Base-by-base conservation (phyloP, 2,888 invertebrate genomes). In the Acanthoscelides obtectus region DNA sequence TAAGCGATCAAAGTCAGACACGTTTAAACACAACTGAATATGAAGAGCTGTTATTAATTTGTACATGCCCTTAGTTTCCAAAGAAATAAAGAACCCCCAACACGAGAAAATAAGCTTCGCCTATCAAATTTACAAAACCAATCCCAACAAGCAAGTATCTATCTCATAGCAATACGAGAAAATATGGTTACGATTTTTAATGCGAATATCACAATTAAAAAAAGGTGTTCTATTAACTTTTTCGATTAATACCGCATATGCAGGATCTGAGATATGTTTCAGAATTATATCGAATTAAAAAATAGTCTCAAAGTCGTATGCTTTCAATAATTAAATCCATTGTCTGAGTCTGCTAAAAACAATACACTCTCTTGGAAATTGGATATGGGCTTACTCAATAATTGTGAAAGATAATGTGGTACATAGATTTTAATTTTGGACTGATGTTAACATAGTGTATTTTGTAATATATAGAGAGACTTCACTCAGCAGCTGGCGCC, bases 401-500 rank as follows among this genome's bases (percentile, higher is more conserved):
- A 45, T 12, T 45, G 12, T 25, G 45, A 12, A 45, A 12, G 45
- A 45, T 45, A 1, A 45, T 12, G 17, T 12, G 17, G 25, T 25
- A 45, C 17, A 12, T 45, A 45, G 20, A 22, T 22, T 2, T 68
- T 66, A 17, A 20, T 19, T 20, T 20, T 69, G 3, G 12, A 22
- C 22, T n/a, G 22, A 22, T 67, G 22, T 21, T 67, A 25, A 45
- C 45, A 45, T 45, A 12, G 17, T 45, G 45, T 45, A 45, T 45
- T 45, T 12, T 45, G 45, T 45, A 12, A 76, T 73, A 74, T 76
- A 72, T 92, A 94, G 92, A 93, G 94, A 88, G 90, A 93, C 89
- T 95, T 92, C 91, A 92, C 94, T 88, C 95, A 95, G 92, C 94
- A 95, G 92, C 91, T 95, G 93, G 93, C 95, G 86, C 93, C 95